phyloP scores from a whole-genome alignment of 2,113 vertebrate genomes.

The Athene cunicularia region DNA sequence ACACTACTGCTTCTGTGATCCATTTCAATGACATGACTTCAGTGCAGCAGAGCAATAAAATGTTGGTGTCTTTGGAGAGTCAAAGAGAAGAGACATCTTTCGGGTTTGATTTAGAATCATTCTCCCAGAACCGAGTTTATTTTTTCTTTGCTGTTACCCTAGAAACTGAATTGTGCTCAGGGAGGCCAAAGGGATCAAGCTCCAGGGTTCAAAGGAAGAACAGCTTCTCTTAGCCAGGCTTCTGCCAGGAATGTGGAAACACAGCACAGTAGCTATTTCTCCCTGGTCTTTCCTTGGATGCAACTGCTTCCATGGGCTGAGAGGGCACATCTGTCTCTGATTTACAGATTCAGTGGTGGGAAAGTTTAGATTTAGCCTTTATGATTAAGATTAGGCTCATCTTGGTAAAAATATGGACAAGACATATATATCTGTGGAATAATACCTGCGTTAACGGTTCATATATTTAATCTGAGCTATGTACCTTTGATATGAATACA shows the following conservation, averaged over 20 bases:
- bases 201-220: background rate
- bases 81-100: background rate
- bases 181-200: background rate
- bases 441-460: background rate
- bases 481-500: background rate
- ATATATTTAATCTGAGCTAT: background rate
- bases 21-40: background rate
- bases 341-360: background rate
- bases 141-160: background rate
- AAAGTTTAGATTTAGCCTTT: background rate
- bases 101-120: background rate
- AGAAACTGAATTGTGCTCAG: background rate
- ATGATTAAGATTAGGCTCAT: background rate
- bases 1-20: background rate
- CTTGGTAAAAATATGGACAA: background rate
- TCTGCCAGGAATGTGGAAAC: background rate
- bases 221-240: background rate
- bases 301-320: background rate
- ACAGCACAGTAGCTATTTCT: background rate
- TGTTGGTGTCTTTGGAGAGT: background rate
- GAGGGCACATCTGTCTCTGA: background rate
- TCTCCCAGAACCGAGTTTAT: background rate
- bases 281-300: background rate
- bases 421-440: background rate
- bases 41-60: background rate